A percentile compares a stretch with the other conserved stretches of the same genome.
Evolutionary conservation across 1,140 invertebrate species (phyloP).

Genomic region (Augochlora pura): DNA sequence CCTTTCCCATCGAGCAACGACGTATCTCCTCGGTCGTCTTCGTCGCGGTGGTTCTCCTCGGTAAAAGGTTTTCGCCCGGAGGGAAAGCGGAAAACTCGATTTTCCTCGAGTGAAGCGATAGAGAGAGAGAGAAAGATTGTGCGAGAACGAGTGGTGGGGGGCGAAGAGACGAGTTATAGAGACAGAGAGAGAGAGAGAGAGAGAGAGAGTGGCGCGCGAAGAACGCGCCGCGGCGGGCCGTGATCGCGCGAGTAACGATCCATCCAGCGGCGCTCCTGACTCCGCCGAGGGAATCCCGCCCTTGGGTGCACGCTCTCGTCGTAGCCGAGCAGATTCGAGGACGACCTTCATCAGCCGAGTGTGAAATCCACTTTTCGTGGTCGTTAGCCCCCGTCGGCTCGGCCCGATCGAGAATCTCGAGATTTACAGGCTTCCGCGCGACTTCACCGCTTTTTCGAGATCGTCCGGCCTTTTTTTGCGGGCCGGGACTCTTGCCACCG

Average conservation of each 20-base stretch:
- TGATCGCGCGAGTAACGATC: constrained; percentile 54
- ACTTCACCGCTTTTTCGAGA: background rate
- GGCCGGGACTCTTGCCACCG: background rate
- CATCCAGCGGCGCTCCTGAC: background rate
- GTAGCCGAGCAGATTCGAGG: background rate
- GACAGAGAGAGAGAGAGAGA: too few relatives aligned
- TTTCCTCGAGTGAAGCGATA: constrained; percentile 16
- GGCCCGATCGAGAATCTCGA: constrained; percentile 66
- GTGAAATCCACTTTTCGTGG: constrained; percentile 72
- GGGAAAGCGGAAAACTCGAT: constrained; percentile 60
- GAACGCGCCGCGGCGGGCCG: constrained; percentile 29
- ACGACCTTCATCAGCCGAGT: constrained; percentile 51
- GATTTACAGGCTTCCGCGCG: constrained; percentile 64
- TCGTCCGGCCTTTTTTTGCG: background rate
- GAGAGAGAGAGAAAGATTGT: too few relatives aligned
- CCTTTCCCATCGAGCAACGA: background rate
- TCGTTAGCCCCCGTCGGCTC: constrained; percentile 62
- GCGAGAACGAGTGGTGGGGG: too few relatives aligned
- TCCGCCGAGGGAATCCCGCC: constrained; percentile 18
- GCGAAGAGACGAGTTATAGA: too few relatives aligned
- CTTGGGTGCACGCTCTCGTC: constrained; percentile 3
- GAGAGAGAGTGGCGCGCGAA: background rate
- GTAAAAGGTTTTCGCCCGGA: constrained; percentile 38
- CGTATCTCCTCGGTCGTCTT: background rate
- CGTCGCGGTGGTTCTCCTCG: background rate